phyloP scores from a whole-genome alignment of 2,888 invertebrate genomes.

The Paralinhomoeus sp. region DNA sequence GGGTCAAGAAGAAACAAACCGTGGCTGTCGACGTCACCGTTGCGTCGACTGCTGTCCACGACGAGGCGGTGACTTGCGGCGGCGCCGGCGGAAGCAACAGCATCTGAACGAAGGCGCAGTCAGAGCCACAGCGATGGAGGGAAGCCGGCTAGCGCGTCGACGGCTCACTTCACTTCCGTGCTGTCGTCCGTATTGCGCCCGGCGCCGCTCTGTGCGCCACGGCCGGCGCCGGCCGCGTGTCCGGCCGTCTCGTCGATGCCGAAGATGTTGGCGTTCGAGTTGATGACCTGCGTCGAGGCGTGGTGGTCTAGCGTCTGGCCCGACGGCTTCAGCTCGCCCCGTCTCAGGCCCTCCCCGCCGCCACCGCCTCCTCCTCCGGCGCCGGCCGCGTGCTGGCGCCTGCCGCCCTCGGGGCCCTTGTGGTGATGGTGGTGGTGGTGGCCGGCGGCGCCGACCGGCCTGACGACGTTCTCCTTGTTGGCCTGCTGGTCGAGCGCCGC shows the following conservation, averaged over 20 bases:
- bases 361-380: background rate
- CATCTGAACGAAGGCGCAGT: conserved; percentile 1
- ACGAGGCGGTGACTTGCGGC: conserved; percentile 1
- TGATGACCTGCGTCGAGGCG: conserved; percentile 1
- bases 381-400: background rate
- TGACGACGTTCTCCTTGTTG: too few relatives aligned
- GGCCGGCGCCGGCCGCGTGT: background rate
- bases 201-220: too few relatives aligned
- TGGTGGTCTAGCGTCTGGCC: background rate
- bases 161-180: conserved; percentile 3
- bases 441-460: background rate
- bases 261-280: background rate
- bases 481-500: background rate
- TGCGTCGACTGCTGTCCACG: too few relatives aligned
- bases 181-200: too few relatives aligned
- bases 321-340: background rate
- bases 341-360: background rate
- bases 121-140: too few relatives aligned
- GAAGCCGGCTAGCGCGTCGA: too few relatives aligned
- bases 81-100: conserved; percentile 4
- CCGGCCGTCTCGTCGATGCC: background rate
- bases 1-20: too few relatives aligned
- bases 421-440: background rate
- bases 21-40: too few relatives aligned
- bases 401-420: background rate